These are phyloP conservation scores for Dryococelus australis DNA, from an alignment of 2,888 invertebrate genomes.

Conservation along the genomic window DNA sequence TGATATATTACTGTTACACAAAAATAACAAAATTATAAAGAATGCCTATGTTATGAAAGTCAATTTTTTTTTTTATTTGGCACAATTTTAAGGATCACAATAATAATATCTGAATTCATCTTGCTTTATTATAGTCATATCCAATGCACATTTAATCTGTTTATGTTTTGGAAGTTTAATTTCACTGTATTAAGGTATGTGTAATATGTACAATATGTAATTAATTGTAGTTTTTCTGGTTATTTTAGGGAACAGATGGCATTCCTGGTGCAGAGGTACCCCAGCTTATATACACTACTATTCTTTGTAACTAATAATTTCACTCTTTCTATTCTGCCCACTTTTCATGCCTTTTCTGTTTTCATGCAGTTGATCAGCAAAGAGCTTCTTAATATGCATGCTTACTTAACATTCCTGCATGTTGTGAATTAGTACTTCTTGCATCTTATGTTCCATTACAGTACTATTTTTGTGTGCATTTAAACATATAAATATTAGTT, in stretches of 20 bases:
- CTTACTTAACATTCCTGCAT: not conserved
- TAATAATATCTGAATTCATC: too few species aligned
- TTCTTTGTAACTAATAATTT: slow-evolving; percentile 30
- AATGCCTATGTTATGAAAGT: too few species aligned
- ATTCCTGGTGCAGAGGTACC: slow-evolving; percentile 90
- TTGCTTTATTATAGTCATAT: too few species aligned
- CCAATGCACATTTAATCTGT: too few species aligned
- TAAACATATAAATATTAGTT: not conserved
- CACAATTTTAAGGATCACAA: too few species aligned
- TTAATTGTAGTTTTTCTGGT: slow-evolving; percentile 36
- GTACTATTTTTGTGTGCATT: not conserved
- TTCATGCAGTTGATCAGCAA: not conserved
- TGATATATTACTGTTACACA: too few species aligned
- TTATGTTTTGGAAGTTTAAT: too few species aligned
- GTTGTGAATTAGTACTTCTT: not conserved
- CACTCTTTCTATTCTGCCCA: not conserved
- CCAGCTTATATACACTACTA: slow-evolving; percentile 41
- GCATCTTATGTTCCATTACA: not conserved
- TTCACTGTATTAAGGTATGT: slow-evolving; percentile 8
- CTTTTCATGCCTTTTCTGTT: not conserved
- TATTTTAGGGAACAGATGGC: slow-evolving; percentile 89
- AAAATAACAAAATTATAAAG: too few species aligned
- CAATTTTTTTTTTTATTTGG: too few species aligned
- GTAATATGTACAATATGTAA: slow-evolving; percentile 19
- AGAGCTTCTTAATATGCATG: slow-evolving; percentile 25